Conservation (phyloP, 1,140 invertebrate genomes). For the Chrysomallon squamiferum region DNA sequence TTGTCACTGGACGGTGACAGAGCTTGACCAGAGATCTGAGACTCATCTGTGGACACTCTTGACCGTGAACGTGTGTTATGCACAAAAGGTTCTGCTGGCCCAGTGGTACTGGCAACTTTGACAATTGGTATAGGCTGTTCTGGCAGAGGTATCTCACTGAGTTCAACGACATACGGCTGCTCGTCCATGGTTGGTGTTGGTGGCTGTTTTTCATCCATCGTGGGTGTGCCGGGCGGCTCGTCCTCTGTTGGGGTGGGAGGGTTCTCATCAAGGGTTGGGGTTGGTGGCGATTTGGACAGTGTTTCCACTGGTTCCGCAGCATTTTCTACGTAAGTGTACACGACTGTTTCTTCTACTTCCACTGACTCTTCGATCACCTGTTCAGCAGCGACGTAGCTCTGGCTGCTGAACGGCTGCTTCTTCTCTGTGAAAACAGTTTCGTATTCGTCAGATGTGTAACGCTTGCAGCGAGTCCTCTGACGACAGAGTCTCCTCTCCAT, state of each 20-base stretch:
- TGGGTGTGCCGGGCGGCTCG: slow-evolving; percentile 18
- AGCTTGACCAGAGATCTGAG: background rate
- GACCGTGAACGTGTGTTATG: slow-evolving; percentile 8
- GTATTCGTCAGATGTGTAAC: slow-evolving; percentile 63
- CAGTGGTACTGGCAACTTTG: slow-evolving; percentile 6
- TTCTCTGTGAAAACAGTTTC: slow-evolving; percentile 61
- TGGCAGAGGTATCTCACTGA: slow-evolving; percentile 8
- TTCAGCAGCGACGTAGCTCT: slow-evolving; percentile 32
- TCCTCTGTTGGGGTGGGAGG: slow-evolving; percentile 7
- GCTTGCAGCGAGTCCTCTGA: slow-evolving; percentile 55
- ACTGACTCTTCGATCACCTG: slow-evolving; percentile 28
- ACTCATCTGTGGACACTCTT: background rate
- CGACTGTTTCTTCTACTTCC: slow-evolving; percentile 24
- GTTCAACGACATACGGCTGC: background rate
- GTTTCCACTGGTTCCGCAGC: slow-evolving; percentile 10
- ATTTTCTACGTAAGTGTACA: slow-evolving; percentile 20
- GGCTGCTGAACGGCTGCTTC: slow-evolving; percentile 39
- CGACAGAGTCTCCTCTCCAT: slow-evolving; percentile 54
- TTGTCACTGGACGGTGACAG: slow-evolving; percentile 38
- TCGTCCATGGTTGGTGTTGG: slow-evolving; percentile 10
- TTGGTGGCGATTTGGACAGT: slow-evolving; percentile 1
- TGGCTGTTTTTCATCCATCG: slow-evolving; percentile 25
- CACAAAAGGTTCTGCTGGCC: slow-evolving; percentile 5
- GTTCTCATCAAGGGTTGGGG: slow-evolving; percentile 8
- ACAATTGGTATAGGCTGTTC: slow-evolving; percentile 7